Evolutionary conservation across 2,797 vertebrate genomes (phyloP).

Genomic region (Salarias fasciatus): DNA sequence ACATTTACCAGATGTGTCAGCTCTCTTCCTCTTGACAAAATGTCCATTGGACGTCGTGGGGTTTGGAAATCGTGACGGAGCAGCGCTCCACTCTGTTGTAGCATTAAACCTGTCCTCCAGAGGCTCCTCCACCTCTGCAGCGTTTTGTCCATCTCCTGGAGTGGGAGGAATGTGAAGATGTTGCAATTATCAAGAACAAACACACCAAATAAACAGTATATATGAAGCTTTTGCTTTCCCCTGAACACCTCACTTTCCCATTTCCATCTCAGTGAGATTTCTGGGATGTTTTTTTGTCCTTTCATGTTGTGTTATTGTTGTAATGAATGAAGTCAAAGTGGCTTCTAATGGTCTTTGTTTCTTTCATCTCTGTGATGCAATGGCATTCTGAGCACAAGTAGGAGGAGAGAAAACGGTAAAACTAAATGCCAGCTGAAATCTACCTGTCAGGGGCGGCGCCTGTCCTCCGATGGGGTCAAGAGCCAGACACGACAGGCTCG

Average conservation of each 20-base stretch:
- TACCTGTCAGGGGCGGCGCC: constrained; percentile 72
- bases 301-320: background rate
- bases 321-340: constrained; percentile 12
- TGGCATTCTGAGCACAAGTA: constrained; percentile 48
- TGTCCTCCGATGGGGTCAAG: constrained; percentile 75
- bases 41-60: constrained; percentile 83
- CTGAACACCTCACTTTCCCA: no score
- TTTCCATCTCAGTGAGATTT: no score
- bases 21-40: constrained; percentile 84
- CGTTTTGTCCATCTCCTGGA: constrained; percentile 55
- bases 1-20: constrained; percentile 86
- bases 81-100: constrained; percentile 84
- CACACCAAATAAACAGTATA: constrained; percentile 3
- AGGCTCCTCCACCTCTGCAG: constrained; percentile 79
- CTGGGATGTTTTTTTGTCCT: no score
- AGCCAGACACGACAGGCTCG: constrained; percentile 83
- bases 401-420: background rate
- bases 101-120: constrained; percentile 76
- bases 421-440: constrained; percentile 50
- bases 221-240: no score
- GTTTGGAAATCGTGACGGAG: constrained; percentile 66
- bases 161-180: constrained; percentile 11
- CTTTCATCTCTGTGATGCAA: constrained; percentile 3
- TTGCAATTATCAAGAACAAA: constrained; percentile 10
- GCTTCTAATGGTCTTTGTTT: constrained; percentile 14